phyloP scores from a whole-genome alignment of 2,888 invertebrate species.

The Drosophila falleni region DNA sequence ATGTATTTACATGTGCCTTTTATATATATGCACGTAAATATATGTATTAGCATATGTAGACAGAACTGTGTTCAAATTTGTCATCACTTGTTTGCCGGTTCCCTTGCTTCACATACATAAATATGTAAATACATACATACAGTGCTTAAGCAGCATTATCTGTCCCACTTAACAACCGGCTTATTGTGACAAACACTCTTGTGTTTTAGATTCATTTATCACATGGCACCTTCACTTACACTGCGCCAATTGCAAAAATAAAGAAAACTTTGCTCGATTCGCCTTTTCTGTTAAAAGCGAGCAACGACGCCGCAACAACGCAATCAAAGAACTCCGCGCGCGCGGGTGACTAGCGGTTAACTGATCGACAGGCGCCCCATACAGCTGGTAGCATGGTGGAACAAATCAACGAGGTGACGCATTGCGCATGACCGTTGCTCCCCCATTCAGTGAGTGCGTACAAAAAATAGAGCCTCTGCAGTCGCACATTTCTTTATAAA shows the following conservation, averaged over 20 bases:
- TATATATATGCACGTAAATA: constrained; percentile 6
- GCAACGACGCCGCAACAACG: constrained; percentile 40
- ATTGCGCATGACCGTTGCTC: constrained; percentile 31
- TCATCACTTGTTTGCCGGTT: constrained; percentile 52
- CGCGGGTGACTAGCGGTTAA: constrained; percentile 63
- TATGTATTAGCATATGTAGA: constrained; percentile 4
- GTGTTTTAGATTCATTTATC: constrained; percentile 50
- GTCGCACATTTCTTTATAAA: constrained; percentile 13
- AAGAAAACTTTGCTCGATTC: constrained; percentile 35
- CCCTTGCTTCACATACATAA: neutral
- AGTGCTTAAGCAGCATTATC: constrained; percentile 19
- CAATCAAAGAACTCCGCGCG: constrained; percentile 56
- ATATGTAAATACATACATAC: constrained; percentile 4
- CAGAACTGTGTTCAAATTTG: constrained; percentile 32
- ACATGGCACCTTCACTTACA: constrained; percentile 46
- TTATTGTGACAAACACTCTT: constrained; percentile 43
- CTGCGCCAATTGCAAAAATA: constrained; percentile 40
- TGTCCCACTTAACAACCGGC: constrained; percentile 59
- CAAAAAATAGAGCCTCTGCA: constrained; percentile 16
- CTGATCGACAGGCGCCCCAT: constrained; percentile 51
- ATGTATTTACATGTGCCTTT: constrained; percentile 13
- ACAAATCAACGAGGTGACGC: constrained; percentile 35
- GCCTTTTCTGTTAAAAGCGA: constrained; percentile 24
- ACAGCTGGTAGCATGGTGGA: constrained; percentile 54
- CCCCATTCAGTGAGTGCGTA: constrained; percentile 6